Evolutionary conservation across 2,888 invertebrate species (phyloP), one percentile per base, ranked within the genome.

Genomic region (Sacculina carcini): DNA sequence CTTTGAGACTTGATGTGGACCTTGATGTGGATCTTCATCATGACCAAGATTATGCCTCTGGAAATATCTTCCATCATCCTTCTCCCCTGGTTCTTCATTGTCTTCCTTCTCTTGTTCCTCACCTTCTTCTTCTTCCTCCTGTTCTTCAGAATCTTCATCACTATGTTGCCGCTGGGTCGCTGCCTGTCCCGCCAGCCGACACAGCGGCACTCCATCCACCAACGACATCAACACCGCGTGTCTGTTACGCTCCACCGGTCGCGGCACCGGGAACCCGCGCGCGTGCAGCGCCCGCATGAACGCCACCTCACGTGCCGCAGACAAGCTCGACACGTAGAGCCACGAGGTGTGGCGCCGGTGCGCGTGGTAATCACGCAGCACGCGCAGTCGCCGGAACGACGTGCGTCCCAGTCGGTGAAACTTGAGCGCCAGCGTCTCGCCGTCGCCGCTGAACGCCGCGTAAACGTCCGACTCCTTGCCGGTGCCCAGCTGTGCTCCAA

Each of bases 401-500:
- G 85, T 89, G 54, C 96, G 74, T 0, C 98, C 98, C 42, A 99
- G 68, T 62, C 87, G 74, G 66, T 92, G 92, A 21, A 94, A 67
- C 65, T 98, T 98, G 52, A 98, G 71, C 61, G 90, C 92, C 28
- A 86, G 67, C 28, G 82, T 76, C 54, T 77, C 74, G 1, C 75
- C 77, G 42, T 84, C 79, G 56, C 78, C 75, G 68, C 86, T 76
- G 3, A 76, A 79, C 1, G 87, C 89, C 40, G 81, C 76, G 62
- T 89, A 96, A 58, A 96, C 85, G 63, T 94, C 92, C 1, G 96
- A 96, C 65, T 98, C 98, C 65, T 98, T 98, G 40, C 98, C 98
- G 32, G 94, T 85, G 34, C 98, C 98, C 60, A 99, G 96, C 69
- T 98, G 94, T 65, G 89, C 94, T 14, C 98, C 98, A 64, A 98